phyloP scores from a whole-genome alignment of 2,113 vertebrate genomes.

The Cebidichthys violaceus region DNA sequence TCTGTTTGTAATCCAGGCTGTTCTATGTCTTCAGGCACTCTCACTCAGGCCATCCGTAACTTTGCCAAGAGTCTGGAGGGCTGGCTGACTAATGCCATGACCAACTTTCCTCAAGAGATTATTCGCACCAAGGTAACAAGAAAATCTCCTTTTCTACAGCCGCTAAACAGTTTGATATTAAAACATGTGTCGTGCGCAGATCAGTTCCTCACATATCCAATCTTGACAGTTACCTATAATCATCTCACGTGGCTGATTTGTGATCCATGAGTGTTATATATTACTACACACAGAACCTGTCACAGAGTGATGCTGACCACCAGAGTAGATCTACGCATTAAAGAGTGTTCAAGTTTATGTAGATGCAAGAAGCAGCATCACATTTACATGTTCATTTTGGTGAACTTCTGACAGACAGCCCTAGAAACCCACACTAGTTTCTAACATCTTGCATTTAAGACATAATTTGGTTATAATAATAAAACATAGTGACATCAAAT shows the following conservation, averaged over 20 bases:
- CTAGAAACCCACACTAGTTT: background rate
- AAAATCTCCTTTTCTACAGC: background rate
- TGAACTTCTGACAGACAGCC: background rate
- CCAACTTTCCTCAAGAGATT: constrained; percentile 91
- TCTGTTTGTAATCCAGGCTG: constrained; percentile 24
- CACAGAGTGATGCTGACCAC: background rate
- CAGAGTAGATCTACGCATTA: background rate
- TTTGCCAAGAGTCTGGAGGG: constrained; percentile 98
- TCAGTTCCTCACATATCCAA: background rate
- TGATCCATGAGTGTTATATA: background rate
- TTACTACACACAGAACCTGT: background rate
- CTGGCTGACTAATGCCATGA: constrained; percentile 96
- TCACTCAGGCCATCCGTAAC: constrained; percentile 97
- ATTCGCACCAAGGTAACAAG: constrained; percentile 92
- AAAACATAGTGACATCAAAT: background rate
- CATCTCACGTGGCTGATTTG: background rate
- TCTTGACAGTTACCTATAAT: background rate
- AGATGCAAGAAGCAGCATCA: background rate
- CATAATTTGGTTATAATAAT: background rate
- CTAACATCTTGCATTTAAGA: background rate
- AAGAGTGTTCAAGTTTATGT: background rate
- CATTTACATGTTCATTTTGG: background rate
- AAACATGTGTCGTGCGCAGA: background rate
- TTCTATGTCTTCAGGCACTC: constrained; percentile 85
- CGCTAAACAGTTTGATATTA: background rate